Evolutionary conservation across 92 coral and sea anemone genomes (phyloP).

Genomic region (Epizoanthus ramosus): DNA sequence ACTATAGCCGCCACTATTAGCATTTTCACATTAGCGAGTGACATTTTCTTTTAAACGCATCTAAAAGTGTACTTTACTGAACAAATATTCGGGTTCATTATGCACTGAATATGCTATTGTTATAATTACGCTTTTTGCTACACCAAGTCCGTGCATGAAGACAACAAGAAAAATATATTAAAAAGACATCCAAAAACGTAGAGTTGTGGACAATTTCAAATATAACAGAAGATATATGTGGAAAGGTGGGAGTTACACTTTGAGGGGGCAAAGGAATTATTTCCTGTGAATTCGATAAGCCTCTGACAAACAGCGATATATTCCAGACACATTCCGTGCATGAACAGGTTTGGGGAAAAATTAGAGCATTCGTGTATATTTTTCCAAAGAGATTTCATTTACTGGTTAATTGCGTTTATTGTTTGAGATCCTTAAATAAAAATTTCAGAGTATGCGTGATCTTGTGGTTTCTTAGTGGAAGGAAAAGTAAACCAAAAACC

Average conservation of each 20-base stretch:
- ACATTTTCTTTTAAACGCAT: slow-evolving; percentile 96
- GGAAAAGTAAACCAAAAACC: slow-evolving; percentile 1
- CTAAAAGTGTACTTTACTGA: slow-evolving; percentile 98
- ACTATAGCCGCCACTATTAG: slow-evolving; percentile 96
- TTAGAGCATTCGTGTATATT: slow-evolving; percentile 66
- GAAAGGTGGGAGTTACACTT: slow-evolving; percentile 80
- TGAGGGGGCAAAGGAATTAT: slow-evolving; percentile 81
- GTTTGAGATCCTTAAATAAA: slow-evolving; percentile 31
- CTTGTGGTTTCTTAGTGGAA: slow-evolving; percentile 36
- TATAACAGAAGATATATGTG: slow-evolving; percentile 72
- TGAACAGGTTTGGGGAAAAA: slow-evolving; percentile 40
- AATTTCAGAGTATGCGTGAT: slow-evolving; percentile 37
- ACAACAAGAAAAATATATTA: slow-evolving; percentile 6
- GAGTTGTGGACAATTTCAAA: slow-evolving; percentile 74
- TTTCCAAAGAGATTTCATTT: slow-evolving; percentile 54
- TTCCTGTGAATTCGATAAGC: slow-evolving; percentile 94
- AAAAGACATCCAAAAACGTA: slow-evolving; percentile 7
- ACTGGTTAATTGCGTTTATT: slow-evolving; percentile 42
- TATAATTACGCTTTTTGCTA: slow-evolving; percentile 88
- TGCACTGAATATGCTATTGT: slow-evolving; percentile 72
- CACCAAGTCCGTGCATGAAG: slow-evolving; percentile 51
- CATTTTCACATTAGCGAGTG: slow-evolving; percentile 96
- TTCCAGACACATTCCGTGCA: slow-evolving; percentile 76
- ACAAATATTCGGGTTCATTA: slow-evolving; percentile 99
- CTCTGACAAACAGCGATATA: slow-evolving; percentile 79